Percentiles rank a stretch among this genome's conserved stretches.
phyloP scores from a whole-genome alignment of 1,140 invertebrate genomes.

The Anastatus disparis region DNA sequence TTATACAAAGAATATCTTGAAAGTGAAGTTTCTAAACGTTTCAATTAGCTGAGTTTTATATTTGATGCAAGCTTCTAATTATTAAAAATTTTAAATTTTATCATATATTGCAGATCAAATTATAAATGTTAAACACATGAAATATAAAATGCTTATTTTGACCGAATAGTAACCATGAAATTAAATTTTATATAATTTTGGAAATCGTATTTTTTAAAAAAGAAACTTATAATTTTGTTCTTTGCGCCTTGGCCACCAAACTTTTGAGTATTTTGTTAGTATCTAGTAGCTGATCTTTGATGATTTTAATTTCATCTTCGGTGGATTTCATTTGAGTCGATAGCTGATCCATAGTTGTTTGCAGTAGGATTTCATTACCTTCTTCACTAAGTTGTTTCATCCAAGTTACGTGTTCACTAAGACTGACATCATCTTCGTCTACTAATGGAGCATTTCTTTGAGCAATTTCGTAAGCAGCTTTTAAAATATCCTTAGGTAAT shows the following conservation, averaged over 20 bases:
- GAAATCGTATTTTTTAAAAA: too few species aligned
- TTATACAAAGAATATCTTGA: too few species aligned
- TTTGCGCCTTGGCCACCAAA: slow-evolving; percentile 45
- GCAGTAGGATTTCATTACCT: slow-evolving; percentile 43
- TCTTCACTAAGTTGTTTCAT: slow-evolving; percentile 51
- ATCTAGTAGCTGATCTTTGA: slow-evolving; percentile 54
- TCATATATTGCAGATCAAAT: too few species aligned
- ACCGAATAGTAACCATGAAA: too few species aligned
- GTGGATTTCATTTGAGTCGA: slow-evolving; percentile 52
- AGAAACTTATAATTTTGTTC: too few species aligned
- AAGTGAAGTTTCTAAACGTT: too few species aligned
- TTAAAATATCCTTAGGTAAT: slow-evolving; percentile 73
- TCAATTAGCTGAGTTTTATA: too few species aligned
- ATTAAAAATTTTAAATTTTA: too few species aligned
- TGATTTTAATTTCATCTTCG: slow-evolving; percentile 53
- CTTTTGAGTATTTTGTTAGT: slow-evolving; percentile 57
- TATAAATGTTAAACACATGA: too few species aligned
- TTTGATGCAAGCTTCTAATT: too few species aligned
- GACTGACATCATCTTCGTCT: slow-evolving; percentile 50
- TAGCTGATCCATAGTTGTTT: slow-evolving; percentile 50
- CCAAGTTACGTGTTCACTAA: slow-evolving; percentile 51
- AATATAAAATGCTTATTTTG: too few species aligned
- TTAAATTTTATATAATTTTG: too few species aligned
- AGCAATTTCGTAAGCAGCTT: slow-evolving; percentile 72
- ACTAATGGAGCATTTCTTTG: slow-evolving; percentile 59